Evolutionary conservation across 2,113 vertebrate species (phyloP).

Genomic region (Climacteris rufus): DNA sequence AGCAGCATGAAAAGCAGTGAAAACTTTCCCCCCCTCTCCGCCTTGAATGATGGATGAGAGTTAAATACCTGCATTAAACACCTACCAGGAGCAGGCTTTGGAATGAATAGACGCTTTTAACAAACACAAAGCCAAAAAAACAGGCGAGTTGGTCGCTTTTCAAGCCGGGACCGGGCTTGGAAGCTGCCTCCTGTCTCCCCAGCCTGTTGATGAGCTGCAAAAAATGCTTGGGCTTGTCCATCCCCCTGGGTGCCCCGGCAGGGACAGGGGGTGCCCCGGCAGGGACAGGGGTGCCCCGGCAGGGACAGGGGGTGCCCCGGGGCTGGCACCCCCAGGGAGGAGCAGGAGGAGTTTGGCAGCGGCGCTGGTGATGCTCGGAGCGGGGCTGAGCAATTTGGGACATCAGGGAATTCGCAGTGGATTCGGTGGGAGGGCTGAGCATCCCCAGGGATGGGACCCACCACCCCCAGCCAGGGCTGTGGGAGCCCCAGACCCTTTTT

Average conservation of each 20-base stretch:
- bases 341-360: accelerated
- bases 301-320: neutral
- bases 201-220: neutral
- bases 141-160: neutral
- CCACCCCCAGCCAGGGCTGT: neutral
- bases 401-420: neutral
- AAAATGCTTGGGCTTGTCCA: neutral
- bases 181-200: neutral
- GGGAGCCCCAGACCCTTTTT: neutral
- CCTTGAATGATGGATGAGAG: neutral
- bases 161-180: neutral
- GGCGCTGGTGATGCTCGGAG: neutral
- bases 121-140: neutral
- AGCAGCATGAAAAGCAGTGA: neutral
- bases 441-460: neutral
- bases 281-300: neutral
- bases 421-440: neutral
- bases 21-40: accelerated
- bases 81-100: neutral
- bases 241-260: neutral
- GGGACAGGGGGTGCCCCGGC: neutral
- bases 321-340: neutral
- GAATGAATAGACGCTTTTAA: neutral
- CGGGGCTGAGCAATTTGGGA: neutral
- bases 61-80: slow-evolving; percentile 10